These are phyloP conservation scores for Muscicapa striata DNA, from an alignment of 2,797 vertebrate species.

Conservation along the genomic window DNA sequence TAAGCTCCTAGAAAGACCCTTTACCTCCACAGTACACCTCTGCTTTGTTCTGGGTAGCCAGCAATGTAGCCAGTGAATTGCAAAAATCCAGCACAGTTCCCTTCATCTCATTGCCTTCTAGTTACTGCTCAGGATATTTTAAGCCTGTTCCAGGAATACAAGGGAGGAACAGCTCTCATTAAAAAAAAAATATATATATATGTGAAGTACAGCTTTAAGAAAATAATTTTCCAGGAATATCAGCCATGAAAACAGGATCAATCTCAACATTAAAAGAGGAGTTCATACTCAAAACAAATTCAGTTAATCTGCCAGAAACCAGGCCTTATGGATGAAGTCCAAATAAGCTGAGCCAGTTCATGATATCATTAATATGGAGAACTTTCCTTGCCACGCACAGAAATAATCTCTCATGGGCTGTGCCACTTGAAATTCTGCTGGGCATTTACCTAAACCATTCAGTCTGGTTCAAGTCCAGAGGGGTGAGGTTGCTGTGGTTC, in stretches of 20 bases:
- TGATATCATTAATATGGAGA: not conserved
- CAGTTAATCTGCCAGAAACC: constrained; percentile 23
- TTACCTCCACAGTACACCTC: not conserved
- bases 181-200: not conserved
- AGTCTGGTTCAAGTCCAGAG: not conserved
- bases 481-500: constrained; percentile 40
- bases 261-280: not conserved
- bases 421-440: constrained; percentile 9
- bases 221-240: constrained; percentile 36
- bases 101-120: not conserved
- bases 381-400: not conserved
- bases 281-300: not conserved
- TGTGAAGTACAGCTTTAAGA: constrained; percentile 6
- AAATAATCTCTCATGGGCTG: not conserved
- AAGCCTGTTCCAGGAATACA: not conserved
- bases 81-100: not conserved
- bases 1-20: not conserved
- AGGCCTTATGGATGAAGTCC: not conserved
- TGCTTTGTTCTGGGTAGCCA: not conserved
- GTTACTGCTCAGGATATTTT: not conserved
- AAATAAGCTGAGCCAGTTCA: constrained; percentile 4
- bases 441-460: constrained; percentile 37
- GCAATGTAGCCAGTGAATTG: not conserved
- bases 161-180: not conserved
- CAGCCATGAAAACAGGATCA: not conserved